These are phyloP conservation scores for Geotria australis DNA, from an alignment of 2,797 vertebrate genomes.

Conservation along the genomic window DNA sequence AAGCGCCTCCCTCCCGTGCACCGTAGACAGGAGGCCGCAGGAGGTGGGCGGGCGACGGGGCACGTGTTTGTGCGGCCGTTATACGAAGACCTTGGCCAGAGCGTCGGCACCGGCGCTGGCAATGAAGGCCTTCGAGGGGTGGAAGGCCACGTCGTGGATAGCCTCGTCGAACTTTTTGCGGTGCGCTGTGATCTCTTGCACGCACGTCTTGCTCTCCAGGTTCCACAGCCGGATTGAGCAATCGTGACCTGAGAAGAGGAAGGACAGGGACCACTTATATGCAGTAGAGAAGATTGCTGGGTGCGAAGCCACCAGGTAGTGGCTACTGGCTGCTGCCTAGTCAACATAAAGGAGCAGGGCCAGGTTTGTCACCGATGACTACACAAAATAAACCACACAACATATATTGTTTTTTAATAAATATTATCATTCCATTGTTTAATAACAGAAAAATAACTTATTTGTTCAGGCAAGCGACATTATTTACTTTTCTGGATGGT, in stretches of 20 bases:
- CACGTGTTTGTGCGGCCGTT: conserved; percentile 11
- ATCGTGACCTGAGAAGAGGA: conserved; percentile 41
- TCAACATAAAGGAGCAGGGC: too few species aligned
- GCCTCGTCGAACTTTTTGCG: conserved; percentile 90
- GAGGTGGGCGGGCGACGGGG: background rate
- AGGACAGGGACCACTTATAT: background rate
- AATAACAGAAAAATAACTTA: too few species aligned
- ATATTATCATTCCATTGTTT: too few species aligned
- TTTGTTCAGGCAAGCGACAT: too few species aligned
- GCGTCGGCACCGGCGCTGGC: conserved; percentile 86
- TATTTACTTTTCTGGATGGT: too few species aligned
- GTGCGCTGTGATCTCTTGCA: conserved; percentile 95
- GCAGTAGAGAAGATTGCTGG: too few species aligned
- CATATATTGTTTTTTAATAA: too few species aligned
- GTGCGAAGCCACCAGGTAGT: too few species aligned
- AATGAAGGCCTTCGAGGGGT: conserved; percentile 85
- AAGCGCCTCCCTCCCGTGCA: background rate
- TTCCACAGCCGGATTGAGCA: conserved; percentile 97
- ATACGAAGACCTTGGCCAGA: conserved; percentile 97
- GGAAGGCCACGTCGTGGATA: conserved; percentile 89
- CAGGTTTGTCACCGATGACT: too few species aligned
- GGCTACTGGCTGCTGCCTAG: too few species aligned
- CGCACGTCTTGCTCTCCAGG: conserved; percentile 93
- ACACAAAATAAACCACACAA: too few species aligned
- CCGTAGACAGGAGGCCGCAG: background rate